These are phyloP conservation scores for Falco berigora DNA, from an alignment of 2,797 vertebrate genomes.

Conservation along the genomic window DNA sequence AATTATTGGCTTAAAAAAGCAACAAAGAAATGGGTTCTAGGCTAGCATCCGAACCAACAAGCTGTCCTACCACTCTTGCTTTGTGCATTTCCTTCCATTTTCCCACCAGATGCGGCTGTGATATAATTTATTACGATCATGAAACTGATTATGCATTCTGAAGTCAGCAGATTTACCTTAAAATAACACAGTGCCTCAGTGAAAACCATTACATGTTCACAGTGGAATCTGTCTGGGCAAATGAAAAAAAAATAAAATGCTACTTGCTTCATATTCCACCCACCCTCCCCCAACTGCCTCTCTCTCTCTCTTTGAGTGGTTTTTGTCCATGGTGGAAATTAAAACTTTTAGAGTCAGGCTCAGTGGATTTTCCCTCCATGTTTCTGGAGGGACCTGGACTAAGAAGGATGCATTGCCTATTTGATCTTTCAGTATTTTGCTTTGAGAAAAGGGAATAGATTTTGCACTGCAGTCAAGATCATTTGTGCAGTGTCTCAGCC, in stretches of 20 bases:
- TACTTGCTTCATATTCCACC: background rate
- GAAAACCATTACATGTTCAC: conserved; percentile 40
- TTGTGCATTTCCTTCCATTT: background rate
- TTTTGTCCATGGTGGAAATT: background rate
- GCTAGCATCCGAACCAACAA: background rate
- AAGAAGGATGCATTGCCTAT: fast-evolving
- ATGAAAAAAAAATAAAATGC: background rate
- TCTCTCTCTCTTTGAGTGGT: too few species aligned
- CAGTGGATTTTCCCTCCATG: background rate
- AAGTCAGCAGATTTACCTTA: conserved; percentile 56
- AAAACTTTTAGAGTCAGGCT: background rate
- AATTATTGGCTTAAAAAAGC: background rate
- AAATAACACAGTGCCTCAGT: conserved; percentile 44
- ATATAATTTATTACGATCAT: conserved; percentile 24
- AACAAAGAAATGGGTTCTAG: background rate
- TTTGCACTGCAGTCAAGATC: background rate
- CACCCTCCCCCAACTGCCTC: background rate
- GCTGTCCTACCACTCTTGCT: background rate
- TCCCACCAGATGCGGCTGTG: background rate
- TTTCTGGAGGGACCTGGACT: background rate
- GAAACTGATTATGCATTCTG: conserved; percentile 46
- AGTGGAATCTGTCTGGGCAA: conserved; percentile 42
- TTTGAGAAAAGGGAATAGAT: background rate
- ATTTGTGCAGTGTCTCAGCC: background rate
- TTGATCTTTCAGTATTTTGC: background rate